Conservation (phyloP, 2,113 vertebrate genomes). For the Indicator indicator region DNA sequence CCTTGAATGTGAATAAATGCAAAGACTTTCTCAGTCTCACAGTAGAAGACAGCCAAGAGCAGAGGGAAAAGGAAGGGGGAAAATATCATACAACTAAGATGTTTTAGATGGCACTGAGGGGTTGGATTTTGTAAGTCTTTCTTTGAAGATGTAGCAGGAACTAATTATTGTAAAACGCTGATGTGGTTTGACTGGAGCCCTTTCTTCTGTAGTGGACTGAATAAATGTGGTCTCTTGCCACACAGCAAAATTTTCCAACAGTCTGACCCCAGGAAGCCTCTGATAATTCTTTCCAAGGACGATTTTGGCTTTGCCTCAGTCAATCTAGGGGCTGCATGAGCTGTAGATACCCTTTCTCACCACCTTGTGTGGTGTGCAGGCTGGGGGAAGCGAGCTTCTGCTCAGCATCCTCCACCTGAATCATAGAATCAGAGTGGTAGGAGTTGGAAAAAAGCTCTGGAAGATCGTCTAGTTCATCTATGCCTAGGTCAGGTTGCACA, state of each 20-base stretch:
- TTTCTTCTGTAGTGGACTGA: background rate
- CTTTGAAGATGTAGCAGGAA: background rate
- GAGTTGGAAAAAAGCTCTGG: too few relatives aligned
- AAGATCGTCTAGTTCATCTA: too few relatives aligned
- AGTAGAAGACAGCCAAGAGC: background rate
- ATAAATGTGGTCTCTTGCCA: background rate
- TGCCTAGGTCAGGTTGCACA: too few relatives aligned
- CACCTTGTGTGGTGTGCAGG: background rate
- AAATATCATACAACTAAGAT: background rate
- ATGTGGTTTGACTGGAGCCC: background rate
- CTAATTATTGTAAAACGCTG: background rate
- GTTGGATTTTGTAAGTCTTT: background rate
- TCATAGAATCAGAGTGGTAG: too few relatives aligned
- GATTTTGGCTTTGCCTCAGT: background rate
- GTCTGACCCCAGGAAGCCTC: background rate
- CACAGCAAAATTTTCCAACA: background rate
- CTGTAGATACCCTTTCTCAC: background rate
- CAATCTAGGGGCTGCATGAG: background rate
- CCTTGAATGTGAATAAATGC: background rate
- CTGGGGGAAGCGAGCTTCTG: background rate
- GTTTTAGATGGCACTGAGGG: background rate
- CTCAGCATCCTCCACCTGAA: background rate
- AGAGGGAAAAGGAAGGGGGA: background rate
- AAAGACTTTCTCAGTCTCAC: background rate
- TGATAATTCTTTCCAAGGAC: background rate